A percentile compares a stretch with the other conserved stretches of the same genome.
Conservation (phyloP, 1,140 invertebrate species). For the Diabrotica undecimpunctata region DNA sequence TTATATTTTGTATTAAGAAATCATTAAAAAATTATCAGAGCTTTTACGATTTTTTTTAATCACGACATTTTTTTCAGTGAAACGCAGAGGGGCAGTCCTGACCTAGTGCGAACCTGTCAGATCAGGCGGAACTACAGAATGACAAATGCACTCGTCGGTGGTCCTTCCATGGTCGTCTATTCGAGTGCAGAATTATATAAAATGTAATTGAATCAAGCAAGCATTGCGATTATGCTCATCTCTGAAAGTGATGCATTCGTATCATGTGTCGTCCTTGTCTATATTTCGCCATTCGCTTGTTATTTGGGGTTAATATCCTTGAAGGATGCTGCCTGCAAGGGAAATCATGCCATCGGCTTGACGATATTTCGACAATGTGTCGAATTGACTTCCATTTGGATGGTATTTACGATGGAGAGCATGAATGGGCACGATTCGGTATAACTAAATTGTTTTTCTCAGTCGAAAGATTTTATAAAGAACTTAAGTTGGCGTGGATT, state of each 20-base stretch:
- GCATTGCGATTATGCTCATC: slow-evolving; percentile 39
- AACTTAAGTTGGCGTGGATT: too few species aligned
- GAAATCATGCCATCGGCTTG: slow-evolving; percentile 11
- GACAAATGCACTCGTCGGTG: slow-evolving; percentile 47
- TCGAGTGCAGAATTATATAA: slow-evolving; percentile 48
- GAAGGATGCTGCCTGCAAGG: slow-evolving; percentile 9
- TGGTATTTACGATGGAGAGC: background rate
- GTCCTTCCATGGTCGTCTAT: slow-evolving; percentile 29
- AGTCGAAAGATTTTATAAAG: too few species aligned
- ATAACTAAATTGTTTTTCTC: background rate
- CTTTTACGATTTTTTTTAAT: too few species aligned
- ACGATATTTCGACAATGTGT: slow-evolving; percentile 7
- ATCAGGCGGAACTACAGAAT: slow-evolving; percentile 47
- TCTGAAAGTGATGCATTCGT: slow-evolving; percentile 23
- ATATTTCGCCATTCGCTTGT: slow-evolving; percentile 19
- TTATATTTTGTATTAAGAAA: too few species aligned
- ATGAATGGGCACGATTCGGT: background rate
- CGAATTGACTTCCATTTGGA: slow-evolving; percentile 10
- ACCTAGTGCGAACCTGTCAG: slow-evolving; percentile 40
- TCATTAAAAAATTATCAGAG: too few species aligned
- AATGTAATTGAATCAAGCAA: slow-evolving; percentile 48
- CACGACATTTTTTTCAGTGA: background rate
- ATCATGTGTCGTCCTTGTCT: slow-evolving; percentile 10
- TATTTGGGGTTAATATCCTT: slow-evolving; percentile 22
- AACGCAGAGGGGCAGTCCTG: background rate